Base-by-base conservation (phyloP, 2,113 vertebrate species). In the Lepus timidus region DNA sequence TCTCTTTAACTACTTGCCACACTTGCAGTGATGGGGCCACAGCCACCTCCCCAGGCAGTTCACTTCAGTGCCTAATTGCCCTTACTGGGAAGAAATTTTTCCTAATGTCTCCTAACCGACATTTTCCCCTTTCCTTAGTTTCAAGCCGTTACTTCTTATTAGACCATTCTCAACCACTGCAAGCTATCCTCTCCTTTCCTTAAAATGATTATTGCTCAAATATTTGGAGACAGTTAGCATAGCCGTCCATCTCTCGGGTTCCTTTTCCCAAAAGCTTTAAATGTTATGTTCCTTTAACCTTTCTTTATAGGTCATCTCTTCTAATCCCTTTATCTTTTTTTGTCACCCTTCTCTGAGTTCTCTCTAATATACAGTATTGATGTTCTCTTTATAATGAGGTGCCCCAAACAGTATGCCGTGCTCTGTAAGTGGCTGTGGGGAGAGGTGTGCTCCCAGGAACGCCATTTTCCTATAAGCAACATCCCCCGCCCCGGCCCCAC, bases 41-140 rank as follows among this genome's bases (percentile, higher is more conserved):
- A 61, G 90, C 92, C 97, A 96, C 94, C 71, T 96, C 73, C 96
- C 96, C 94, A 17, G 4, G 97, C 92, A 93, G 78, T 96, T 97
- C 96, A 95, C 96, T 96, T 97, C 93, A 8, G 86, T 97, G 94
- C 96, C 95, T 97, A 97, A 95, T 68, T 88, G 86, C 90, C 96
- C 97, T 97, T 95, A 91, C 97, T 88, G 96, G 94, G 96, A 98
- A 98, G 95, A 96, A 84, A 95, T 97, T 97, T 97, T 97, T 98
- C 93, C 95, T 95, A 96, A 98, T 97, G 78, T 95, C 95, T 86
- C 91, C 96, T 81, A 79, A 96, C 95, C 88, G 91, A 95, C 90
- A 96, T 97, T 97, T 96, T 96, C 97, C 91, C 95, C 91, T 97
- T 98, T 97, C 73, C 90, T 98, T 95, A 96, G 96, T 97, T 87